Percentiles rank a stretch among this genome's conserved stretches.
Evolutionary conservation across 2,797 vertebrate species (phyloP).

Genomic region (Pangasius djambal): DNA sequence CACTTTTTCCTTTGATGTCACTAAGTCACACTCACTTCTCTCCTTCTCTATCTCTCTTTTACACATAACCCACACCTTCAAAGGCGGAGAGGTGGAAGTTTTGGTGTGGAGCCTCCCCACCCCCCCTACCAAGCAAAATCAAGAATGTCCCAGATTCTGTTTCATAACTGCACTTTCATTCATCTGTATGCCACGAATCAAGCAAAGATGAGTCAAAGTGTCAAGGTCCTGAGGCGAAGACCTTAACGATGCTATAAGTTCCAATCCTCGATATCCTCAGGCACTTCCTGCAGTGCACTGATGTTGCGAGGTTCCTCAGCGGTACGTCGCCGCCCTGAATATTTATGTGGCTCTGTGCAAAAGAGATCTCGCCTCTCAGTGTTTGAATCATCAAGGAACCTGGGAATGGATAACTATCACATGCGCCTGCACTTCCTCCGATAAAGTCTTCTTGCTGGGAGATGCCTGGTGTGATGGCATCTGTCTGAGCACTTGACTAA

Average conservation of each 20-base stretch:
- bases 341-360: slow-evolving; percentile 32
- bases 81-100: background rate
- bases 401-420: slow-evolving; percentile 20
- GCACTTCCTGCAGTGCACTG: slow-evolving; percentile 18
- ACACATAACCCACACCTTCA: slow-evolving; percentile 25
- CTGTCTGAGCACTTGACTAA: slow-evolving; percentile 19
- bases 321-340: slow-evolving; percentile 18
- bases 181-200: slow-evolving; percentile 52
- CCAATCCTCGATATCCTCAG: slow-evolving; percentile 22
- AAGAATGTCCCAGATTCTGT: background rate
- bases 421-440: slow-evolving; percentile 25
- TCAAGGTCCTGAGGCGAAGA: slow-evolving; percentile 31
- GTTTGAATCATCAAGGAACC: slow-evolving; percentile 23
- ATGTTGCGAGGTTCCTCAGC: background rate
- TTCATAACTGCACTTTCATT: background rate
- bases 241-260: slow-evolving; percentile 38
- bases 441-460: slow-evolving; percentile 35
- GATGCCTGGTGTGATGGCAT: slow-evolving; percentile 31
- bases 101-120: background rate
- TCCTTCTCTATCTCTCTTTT: slow-evolving; percentile 33
- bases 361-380: background rate
- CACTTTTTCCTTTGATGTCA: slow-evolving; percentile 15
- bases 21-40: slow-evolving; percentile 50
- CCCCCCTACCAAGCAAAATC: background rate
- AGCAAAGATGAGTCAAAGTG: slow-evolving; percentile 22